Evolutionary conservation across 2,797 vertebrate genomes (phyloP).

Genomic region (Thaleichthys pacificus): DNA sequence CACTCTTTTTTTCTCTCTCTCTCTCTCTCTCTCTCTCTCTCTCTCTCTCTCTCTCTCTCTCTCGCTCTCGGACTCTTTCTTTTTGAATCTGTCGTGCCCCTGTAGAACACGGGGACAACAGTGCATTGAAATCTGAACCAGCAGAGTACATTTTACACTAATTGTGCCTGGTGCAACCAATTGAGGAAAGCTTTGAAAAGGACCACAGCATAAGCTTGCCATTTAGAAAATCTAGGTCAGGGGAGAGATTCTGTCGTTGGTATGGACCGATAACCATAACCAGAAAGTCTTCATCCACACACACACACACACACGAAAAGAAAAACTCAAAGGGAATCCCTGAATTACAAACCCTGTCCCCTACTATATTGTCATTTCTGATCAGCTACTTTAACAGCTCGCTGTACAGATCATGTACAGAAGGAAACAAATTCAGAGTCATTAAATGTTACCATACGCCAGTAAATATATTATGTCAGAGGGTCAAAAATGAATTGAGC

Average conservation of each 20-base stretch:
- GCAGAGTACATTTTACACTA: conserved; percentile 25
- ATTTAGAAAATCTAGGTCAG: conserved; percentile 45
- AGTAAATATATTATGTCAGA: neutral
- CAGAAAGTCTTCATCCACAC: conserved; percentile 11
- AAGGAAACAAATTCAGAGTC: neutral
- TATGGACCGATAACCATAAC: conserved; percentile 21
- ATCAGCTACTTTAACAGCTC: neutral
- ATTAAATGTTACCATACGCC: neutral
- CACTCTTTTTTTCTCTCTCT: no score
- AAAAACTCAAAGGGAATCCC: neutral
- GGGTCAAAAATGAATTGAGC: neutral
- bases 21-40: neutral
- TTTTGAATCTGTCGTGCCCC: neutral
- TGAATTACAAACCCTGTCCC: conserved; percentile 5
- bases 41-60: neutral
- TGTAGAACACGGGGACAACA: conserved; percentile 23
- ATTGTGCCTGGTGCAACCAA: conserved; percentile 42
- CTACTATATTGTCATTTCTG: neutral
- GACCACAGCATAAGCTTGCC: conserved; percentile 37
- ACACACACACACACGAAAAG: conserved; percentile 1
- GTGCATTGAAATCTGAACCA: conserved; percentile 42
- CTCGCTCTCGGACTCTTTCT: conserved; percentile 24
- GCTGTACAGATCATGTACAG: neutral
- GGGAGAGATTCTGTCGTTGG: conserved; percentile 25
- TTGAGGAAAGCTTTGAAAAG: conserved; percentile 28